Evolutionary conservation across 1,140 invertebrate species (phyloP), one percentile per base, ranked within the genome.

Genomic region (Brevipalpus yothersi): DNA sequence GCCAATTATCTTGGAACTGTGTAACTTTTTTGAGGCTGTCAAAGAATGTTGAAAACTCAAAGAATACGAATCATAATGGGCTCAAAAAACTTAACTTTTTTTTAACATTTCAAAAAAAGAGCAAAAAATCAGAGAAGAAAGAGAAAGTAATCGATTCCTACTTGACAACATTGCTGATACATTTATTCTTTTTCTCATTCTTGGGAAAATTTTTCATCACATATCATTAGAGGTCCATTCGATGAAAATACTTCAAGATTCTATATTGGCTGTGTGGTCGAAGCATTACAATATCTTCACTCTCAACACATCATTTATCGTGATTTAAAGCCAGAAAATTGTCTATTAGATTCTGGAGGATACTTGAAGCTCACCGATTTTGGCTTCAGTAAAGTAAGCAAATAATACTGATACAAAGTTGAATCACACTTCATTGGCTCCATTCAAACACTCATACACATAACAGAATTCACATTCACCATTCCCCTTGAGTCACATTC

Each of bases 341-440:
- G 94, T 45, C 81, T 94, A 73, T 73, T 95, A 0, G 84, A 88
- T 67, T 76, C 77, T 49, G 74, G 79, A 56, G 91, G 91, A 58
- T 94, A 92, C 67, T 78, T 93, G 23, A 94, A 94, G 78, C 70
- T 95, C 72, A 88, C 93, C 31, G 93, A 96, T 73, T 96, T 96
- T 74, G 92, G 92, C n/a, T 96, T 96, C 21, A 19, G 15, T 10
- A 55, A 55, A 31, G 53, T 39, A 13, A 40, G 53, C 21, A n/a
- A 53, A 53, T 12, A 31, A 19, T 5, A 31, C 13, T 12, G 13
- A 53, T 12, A 53, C 15, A 53, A 45, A 45, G 4, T 10, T 45
- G 12, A 13, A 45, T 45, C 2, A 17, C 12, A 45, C 12, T 45
- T 31, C 31, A 31, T 31, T 31, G 31, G 31, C 5, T 5, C 31